Evolutionary conservation across 1,140 invertebrate genomes (phyloP).

Genomic region (Heliconius eleuchia): DNA sequence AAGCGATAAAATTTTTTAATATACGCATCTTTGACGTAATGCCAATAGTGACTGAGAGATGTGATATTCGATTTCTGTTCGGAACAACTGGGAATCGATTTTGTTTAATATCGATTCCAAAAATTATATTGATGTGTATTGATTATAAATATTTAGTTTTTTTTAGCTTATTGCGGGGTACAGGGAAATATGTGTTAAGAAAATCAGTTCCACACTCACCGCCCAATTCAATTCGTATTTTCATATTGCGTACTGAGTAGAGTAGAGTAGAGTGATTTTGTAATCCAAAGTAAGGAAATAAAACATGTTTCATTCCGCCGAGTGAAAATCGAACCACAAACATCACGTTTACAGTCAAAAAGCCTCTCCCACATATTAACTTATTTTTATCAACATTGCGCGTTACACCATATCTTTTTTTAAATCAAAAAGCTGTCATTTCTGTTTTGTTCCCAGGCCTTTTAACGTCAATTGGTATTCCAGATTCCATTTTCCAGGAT

Average conservation of each 20-base stretch:
- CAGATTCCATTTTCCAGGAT: constrained; percentile 52
- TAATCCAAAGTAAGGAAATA: too few species aligned
- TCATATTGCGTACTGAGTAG: neutral
- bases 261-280: too few species aligned
- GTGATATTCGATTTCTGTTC: constrained; percentile 43
- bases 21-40: constrained; percentile 38
- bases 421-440: neutral
- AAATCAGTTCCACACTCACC: neutral
- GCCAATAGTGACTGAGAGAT: constrained; percentile 39
- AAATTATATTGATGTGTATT: neutral
- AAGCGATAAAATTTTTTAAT: constrained; percentile 47
- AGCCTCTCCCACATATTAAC: too few species aligned
- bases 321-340: too few species aligned
- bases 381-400: neutral
- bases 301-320: too few species aligned
- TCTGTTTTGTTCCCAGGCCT: neutral
- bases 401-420: neutral
- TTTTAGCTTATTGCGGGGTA: too few species aligned
- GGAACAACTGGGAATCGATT: neutral
- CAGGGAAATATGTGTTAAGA: neutral
- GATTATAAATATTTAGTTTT: too few species aligned
- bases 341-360: too few species aligned
- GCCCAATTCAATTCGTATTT: neutral
- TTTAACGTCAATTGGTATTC: constrained; percentile 11
- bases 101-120: neutral